Percentiles rank a stretch among this genome's conserved stretches.
These are phyloP conservation scores for Crocodylus rhombifer DNA, from an alignment of 2,797 vertebrate genomes.

Conservation along the genomic window DNA sequence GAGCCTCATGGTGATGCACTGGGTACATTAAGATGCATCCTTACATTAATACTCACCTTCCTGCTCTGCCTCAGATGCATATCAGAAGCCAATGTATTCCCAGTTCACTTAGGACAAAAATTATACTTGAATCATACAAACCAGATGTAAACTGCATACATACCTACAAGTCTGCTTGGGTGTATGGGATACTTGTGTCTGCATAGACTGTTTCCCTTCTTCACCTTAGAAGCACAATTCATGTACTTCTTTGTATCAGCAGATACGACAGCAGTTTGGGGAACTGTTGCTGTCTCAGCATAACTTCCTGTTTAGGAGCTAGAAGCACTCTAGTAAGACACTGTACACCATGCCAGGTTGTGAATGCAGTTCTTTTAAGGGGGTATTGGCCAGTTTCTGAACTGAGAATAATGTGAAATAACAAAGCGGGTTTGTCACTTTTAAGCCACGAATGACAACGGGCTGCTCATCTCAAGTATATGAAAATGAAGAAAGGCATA, in stretches of 20 bases:
- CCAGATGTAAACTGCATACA: fast-evolving
- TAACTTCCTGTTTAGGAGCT: background rate
- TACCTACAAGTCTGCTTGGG: background rate
- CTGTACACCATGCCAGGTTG: background rate
- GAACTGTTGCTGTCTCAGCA: background rate
- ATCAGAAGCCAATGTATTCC: background rate
- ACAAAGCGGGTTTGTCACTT: background rate
- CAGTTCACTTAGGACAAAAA: background rate
- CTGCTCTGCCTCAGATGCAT: background rate
- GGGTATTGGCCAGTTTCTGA: background rate
- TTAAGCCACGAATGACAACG: background rate
- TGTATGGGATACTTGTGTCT: background rate
- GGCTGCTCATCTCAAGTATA: conserved; percentile 13
- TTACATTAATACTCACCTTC: fast-evolving
- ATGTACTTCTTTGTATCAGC: background rate
- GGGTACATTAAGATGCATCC: background rate
- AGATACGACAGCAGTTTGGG: background rate
- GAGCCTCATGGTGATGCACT: fast-evolving
- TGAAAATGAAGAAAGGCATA: conserved; percentile 63
- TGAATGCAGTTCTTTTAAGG: background rate
- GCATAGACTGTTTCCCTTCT: background rate
- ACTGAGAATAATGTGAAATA: background rate
- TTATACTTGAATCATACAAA: background rate
- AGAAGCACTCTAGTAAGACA: background rate
- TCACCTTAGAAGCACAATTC: background rate